These are phyloP conservation scores for Gymnocypris eckloni DNA, from an alignment of 2,797 vertebrate species.

Conservation along the genomic window DNA sequence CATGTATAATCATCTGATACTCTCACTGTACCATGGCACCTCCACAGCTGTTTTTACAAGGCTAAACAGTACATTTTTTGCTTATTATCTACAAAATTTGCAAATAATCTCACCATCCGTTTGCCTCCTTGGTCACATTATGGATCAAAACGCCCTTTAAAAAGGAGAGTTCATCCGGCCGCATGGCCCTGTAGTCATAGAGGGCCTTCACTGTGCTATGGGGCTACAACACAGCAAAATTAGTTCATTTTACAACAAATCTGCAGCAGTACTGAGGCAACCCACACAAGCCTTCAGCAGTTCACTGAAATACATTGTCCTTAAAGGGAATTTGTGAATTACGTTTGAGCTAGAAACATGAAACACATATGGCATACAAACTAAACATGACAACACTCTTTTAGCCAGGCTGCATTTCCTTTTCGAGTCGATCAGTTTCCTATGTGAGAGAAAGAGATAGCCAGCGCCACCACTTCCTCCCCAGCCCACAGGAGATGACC, in stretches of 20 bases:
- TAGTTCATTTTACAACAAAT: neutral
- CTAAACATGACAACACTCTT: conserved; percentile 49
- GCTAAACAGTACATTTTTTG: neutral
- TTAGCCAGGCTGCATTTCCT: conserved; percentile 51
- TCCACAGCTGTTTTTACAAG: neutral
- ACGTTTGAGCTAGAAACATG: neutral
- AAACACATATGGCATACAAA: neutral
- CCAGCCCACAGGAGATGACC: conserved; percentile 41
- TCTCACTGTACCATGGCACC: neutral
- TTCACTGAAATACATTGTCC: neutral
- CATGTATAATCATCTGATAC: neutral
- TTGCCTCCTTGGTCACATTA: conserved; percentile 86
- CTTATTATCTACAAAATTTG: neutral
- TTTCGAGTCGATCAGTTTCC: conserved; percentile 56
- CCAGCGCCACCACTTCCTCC: conserved; percentile 40
- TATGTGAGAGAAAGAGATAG: conserved; percentile 58
- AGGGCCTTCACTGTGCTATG: conserved; percentile 88
- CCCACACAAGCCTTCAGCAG: neutral
- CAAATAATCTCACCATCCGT: conserved; percentile 85
- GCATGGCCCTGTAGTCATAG: conserved; percentile 88
- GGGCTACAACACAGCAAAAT: conserved; percentile 73
- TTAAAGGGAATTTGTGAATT: conserved; percentile 21
- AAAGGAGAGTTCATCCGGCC: conserved; percentile 89
- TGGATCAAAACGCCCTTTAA: conserved; percentile 90
- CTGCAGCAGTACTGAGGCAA: conserved; percentile 30